Conservation (phyloP, 2,113 vertebrate species). For the Coptodon bakossiorum region DNA sequence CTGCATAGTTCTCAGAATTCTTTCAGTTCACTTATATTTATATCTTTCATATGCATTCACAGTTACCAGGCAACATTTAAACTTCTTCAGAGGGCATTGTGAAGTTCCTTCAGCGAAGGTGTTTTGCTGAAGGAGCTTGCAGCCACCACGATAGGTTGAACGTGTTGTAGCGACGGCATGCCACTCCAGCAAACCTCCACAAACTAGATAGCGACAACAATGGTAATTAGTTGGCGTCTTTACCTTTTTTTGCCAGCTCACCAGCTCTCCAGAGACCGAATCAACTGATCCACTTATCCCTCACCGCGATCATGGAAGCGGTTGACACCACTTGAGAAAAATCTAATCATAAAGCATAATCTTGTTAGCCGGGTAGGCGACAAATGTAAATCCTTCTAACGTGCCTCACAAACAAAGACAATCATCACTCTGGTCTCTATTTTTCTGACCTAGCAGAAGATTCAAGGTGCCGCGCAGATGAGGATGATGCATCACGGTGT, state of each 20-base stretch:
- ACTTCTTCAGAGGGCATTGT: not conserved
- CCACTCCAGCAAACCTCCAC: slow-evolving; percentile 19
- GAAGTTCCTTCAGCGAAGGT: not conserved
- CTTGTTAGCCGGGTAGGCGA: slow-evolving; percentile 14
- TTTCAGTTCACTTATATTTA: not conserved
- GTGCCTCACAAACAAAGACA: slow-evolving; percentile 22
- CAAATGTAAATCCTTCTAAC: slow-evolving; percentile 36
- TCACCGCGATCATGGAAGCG: not conserved
- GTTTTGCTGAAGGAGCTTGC: slow-evolving; percentile 18
- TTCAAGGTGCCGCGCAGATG: slow-evolving; percentile 23
- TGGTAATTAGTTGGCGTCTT: slow-evolving; percentile 32
- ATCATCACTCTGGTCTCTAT: slow-evolving; percentile 4
- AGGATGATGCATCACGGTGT: slow-evolving; percentile 45
- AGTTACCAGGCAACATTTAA: slow-evolving; percentile 1
- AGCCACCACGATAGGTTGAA: not conserved
- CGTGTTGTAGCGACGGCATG: not conserved
- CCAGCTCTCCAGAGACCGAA: slow-evolving; percentile 3
- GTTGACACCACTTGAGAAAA: slow-evolving; percentile 26
- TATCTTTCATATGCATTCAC: not conserved
- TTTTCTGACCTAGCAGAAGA: slow-evolving; percentile 14
- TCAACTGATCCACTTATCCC: slow-evolving; percentile 23
- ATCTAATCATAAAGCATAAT: slow-evolving; percentile 44
- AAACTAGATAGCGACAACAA: not conserved
- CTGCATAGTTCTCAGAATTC: not conserved
- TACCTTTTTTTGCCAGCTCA: slow-evolving; percentile 5